Evolutionary conservation across 2,797 vertebrate species (phyloP).

Genomic region (Orestias chungarensis): DNA sequence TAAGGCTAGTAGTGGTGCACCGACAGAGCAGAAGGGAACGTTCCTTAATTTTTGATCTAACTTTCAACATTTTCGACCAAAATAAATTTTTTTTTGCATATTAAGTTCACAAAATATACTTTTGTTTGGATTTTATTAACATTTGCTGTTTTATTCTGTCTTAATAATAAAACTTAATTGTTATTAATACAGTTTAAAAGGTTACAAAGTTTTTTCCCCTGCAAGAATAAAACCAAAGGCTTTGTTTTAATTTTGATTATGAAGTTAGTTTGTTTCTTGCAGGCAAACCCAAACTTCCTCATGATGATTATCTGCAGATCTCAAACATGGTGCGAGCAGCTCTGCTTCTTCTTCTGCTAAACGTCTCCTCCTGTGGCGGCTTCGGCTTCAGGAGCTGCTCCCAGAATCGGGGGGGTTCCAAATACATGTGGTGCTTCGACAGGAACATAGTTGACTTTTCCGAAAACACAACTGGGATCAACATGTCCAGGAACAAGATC

Average conservation of each 20-base stretch:
- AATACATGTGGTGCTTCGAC: constrained; percentile 29
- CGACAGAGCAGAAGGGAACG: neutral
- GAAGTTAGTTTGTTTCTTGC: neutral
- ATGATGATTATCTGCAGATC: constrained; percentile 15
- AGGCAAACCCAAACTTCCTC: neutral
- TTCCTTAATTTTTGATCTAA: neutral
- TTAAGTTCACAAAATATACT: neutral
- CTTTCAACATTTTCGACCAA: neutral
- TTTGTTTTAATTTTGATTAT: no score
- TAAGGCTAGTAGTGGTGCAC: neutral
- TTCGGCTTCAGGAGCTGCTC: constrained; percentile 38
- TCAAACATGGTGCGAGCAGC: constrained; percentile 15
- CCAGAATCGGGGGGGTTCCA: neutral
- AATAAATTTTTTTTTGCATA: neutral
- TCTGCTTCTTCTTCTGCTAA: constrained; percentile 30
- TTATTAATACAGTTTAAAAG: no score
- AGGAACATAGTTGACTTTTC: constrained; percentile 27
- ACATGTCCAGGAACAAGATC: constrained; percentile 41
- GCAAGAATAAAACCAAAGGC: no score
- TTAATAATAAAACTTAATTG: no score
- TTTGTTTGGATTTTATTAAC: neutral
- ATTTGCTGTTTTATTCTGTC: neutral
- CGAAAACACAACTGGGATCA: constrained; percentile 18
- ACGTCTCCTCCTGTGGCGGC: constrained; percentile 18
- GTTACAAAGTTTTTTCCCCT: neutral